Evolutionary conservation across 2,113 vertebrate genomes (phyloP).

Genomic region (Ictidomys tridecemlineatus): DNA sequence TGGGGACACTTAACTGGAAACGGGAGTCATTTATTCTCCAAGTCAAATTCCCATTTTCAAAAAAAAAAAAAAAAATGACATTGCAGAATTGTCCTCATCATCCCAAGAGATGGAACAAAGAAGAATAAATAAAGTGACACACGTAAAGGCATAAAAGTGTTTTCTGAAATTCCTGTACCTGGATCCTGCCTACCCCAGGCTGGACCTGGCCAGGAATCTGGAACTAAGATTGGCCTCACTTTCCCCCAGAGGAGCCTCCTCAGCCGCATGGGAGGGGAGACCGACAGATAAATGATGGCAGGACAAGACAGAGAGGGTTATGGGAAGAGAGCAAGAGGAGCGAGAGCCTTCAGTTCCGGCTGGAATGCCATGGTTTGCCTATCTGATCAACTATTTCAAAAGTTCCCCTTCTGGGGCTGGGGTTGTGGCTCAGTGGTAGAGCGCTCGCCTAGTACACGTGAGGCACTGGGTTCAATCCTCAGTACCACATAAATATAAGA

Average conservation of each 20-base stretch:
- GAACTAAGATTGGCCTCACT: background rate
- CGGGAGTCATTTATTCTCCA: conserved; percentile 46
- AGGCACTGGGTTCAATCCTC: too few relatives aligned
- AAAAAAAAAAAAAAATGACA: conserved; percentile 63
- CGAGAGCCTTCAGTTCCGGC: background rate
- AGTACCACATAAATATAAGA: too few relatives aligned
- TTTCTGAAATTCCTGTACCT: background rate
- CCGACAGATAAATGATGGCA: background rate
- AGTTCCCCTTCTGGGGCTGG: background rate
- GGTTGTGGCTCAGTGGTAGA: too few relatives aligned
- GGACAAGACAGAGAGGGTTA: background rate
- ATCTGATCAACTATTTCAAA: background rate
- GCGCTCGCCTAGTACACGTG: too few relatives aligned
- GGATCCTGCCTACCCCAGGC: background rate
- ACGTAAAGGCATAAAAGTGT: background rate
- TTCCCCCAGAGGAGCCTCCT: background rate
- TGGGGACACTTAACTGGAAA: conserved; percentile 26
- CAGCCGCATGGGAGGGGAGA: accelerated
- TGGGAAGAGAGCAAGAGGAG: accelerated
- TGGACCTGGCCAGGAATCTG: background rate
- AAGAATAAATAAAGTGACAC: background rate
- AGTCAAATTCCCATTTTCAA: conserved; percentile 62
- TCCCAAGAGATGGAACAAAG: conserved; percentile 24
- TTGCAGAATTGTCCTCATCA: conserved; percentile 33
- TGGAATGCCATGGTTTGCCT: background rate